These are phyloP conservation scores for Acronicta leporina DNA, from an alignment of 2,888 invertebrate species.

Conservation along the genomic window DNA sequence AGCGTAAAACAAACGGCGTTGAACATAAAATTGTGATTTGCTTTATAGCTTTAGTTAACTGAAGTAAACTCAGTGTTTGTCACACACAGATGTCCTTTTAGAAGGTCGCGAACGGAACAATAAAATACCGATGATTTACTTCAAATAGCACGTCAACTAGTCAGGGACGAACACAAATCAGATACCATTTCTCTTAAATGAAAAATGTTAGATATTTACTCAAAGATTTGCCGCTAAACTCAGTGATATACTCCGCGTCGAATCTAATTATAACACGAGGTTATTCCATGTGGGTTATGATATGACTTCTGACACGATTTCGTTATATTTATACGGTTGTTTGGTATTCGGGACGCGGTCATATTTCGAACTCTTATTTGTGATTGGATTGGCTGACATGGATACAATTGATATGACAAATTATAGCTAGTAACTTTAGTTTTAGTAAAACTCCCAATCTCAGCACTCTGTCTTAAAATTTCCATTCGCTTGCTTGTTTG, in stretches of 20 bases:
- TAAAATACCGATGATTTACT: slow-evolving; percentile 43
- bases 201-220: slow-evolving; percentile 37
- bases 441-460: too few species aligned
- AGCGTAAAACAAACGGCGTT: slow-evolving; percentile 54
- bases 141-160: slow-evolving; percentile 28
- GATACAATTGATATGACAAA: neutral
- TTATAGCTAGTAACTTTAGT: neutral
- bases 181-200: slow-evolving; percentile 26
- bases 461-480: too few species aligned
- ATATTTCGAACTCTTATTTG: slow-evolving; percentile 27
- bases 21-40: slow-evolving; percentile 43
- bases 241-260: slow-evolving; percentile 55
- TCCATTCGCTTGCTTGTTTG: too few species aligned
- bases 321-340: slow-evolving; percentile 69
- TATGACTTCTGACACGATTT: slow-evolving; percentile 80
- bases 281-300: slow-evolving; percentile 80
- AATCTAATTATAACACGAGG: slow-evolving; percentile 79
- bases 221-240: slow-evolving; percentile 40
- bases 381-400: slow-evolving; percentile 4
- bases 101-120: slow-evolving; percentile 43
- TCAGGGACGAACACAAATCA: slow-evolving; percentile 35
- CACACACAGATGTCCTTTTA: slow-evolving; percentile 35
- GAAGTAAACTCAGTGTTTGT: slow-evolving; percentile 22
- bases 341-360: slow-evolving; percentile 66
- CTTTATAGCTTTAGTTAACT: slow-evolving; percentile 44